Evolutionary conservation across 2,113 vertebrate species (phyloP), one percentile per base, ranked within the genome.

Genomic region (Coryphaenoides rupestris): DNA sequence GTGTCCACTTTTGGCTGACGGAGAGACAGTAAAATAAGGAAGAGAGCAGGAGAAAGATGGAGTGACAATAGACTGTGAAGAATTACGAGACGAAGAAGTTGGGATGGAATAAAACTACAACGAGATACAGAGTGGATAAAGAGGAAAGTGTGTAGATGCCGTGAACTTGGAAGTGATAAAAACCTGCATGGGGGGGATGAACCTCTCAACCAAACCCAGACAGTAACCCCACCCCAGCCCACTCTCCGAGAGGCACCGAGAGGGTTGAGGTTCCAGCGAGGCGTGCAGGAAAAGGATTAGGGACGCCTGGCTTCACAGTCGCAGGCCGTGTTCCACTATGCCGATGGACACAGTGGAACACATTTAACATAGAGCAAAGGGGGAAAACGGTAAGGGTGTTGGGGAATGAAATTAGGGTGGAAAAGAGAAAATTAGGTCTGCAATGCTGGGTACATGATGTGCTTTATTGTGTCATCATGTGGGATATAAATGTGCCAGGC

Each of bases 1-100:
- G 77, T 83, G 83, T 86, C 83, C 69, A 65, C 78, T 60, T 64
- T 64, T 72, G 64, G 57, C n/a, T 69, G 60, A 45, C 50, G 55
- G 71, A 70, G 54, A 73, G 55, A 40, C 65, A 50, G 70, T 65
- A 52, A 13, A 40, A 40, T 40, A 40, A 40, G 24, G 24, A 6
- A 40, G 33, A 40, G 33, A 40, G 24, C 24, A 3, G 24, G 33
- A 40, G 33, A 40, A 58, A 60, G 74, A 74, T 17, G 4, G 21
- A 24, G 54, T 60, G 33, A 21, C 26, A 53, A 28, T 58, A 16
- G 47, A n/a, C 4, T 6, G 17, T 47, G 47, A 3, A n/a, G 3
- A 4, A 50, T 50, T 17, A 4, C 15, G 47, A 50, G 75, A 79
- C 66, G 65, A 77, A 69, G n/a, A 40, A 40, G 33, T 40, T 40